Evolutionary conservation across 2,797 vertebrate genomes (phyloP).

Genomic region (Brachyalestes nurse): DNA sequence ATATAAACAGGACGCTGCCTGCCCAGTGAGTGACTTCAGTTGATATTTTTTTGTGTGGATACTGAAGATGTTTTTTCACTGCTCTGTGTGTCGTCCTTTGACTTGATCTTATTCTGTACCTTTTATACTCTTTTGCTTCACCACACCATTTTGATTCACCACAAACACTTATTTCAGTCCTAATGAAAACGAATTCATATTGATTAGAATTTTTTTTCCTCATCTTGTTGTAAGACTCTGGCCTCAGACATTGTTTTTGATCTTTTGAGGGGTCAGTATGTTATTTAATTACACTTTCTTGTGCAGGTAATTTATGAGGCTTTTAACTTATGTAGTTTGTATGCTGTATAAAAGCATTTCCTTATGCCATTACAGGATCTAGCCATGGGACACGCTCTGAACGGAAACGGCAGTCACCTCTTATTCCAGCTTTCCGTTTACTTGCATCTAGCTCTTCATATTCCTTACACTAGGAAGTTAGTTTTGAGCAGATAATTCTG

Average conservation of each 20-base stretch:
- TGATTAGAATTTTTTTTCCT: conserved; percentile 68
- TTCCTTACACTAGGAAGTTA: conserved; percentile 8
- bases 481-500: conserved; percentile 20
- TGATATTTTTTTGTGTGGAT: conserved; percentile 90
- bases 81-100: conserved; percentile 85
- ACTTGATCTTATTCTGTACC: conserved; percentile 66
- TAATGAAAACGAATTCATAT: conserved; percentile 71
- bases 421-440: conserved; percentile 55
- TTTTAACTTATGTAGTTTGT: conserved; percentile 81
- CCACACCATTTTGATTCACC: conserved; percentile 80
- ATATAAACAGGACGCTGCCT: conserved; percentile 97
- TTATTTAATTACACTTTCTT: conserved; percentile 73
- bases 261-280: conserved; percentile 66
- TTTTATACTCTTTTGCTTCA: conserved; percentile 80
- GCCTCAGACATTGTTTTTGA: conserved; percentile 73
- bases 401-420: conserved; percentile 52
- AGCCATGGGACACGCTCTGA: conserved; percentile 77
- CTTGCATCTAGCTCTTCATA: conserved; percentile 34
- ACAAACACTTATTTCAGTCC: conserved; percentile 71
- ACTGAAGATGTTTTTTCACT: conserved; percentile 93
- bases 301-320: conserved; percentile 83
- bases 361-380: conserved; percentile 77
- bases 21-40: conserved; percentile 90
- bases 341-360: conserved; percentile 84
- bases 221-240: conserved; percentile 70